These are phyloP conservation scores for Monochamus alternatus DNA, from an alignment of 2,888 invertebrate species.

Conservation along the genomic window DNA sequence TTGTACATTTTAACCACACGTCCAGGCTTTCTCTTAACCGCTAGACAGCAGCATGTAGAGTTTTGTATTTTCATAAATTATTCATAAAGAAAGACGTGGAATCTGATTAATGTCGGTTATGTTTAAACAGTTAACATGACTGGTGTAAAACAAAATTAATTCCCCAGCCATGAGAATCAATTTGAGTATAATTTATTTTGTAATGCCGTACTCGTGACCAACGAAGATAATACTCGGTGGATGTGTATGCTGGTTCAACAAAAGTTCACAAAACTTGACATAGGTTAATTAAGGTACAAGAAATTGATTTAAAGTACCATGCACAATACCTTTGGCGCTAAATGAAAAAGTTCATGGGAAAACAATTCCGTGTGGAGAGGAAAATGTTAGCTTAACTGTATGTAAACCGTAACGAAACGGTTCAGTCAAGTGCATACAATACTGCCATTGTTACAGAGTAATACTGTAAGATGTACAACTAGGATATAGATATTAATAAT, in stretches of 20 bases:
- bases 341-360: conserved; percentile 30
- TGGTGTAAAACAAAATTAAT: conserved; percentile 59
- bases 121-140: conserved; percentile 54
- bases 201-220: conserved; percentile 53
- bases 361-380: conserved; percentile 7
- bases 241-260: conserved; percentile 45
- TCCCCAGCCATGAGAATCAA: conserved; percentile 61
- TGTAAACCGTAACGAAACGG: background rate
- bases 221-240: conserved; percentile 49
- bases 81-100: conserved; percentile 35
- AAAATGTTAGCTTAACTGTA: conserved; percentile 14
- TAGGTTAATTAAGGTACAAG: conserved; percentile 56
- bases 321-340: conserved; percentile 38
- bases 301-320: conserved; percentile 50
- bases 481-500: background rate
- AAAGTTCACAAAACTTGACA: conserved; percentile 55
- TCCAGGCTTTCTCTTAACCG: background rate
- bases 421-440: background rate
- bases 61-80: conserved; percentile 36
- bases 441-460: background rate
- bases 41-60: conserved; percentile 28
- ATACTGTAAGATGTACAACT: background rate
- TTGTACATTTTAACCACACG: conserved; percentile 10
- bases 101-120: conserved; percentile 38
- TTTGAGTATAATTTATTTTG: conserved; percentile 61